phyloP scores from a whole-genome alignment of 2,888 invertebrate species.

The Uloborus plumipes region DNA sequence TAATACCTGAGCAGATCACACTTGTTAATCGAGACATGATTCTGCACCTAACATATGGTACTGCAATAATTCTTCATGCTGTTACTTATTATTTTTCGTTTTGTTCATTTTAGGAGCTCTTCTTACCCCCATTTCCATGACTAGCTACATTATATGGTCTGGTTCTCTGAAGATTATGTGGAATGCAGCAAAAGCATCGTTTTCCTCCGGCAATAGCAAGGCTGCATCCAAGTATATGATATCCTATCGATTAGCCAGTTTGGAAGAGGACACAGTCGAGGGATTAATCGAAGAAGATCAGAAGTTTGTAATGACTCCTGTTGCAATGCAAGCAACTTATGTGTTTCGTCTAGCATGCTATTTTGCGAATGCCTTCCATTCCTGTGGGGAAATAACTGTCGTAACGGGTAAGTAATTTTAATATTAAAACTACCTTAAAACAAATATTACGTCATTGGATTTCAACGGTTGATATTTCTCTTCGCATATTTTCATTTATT shows the following conservation, averaged over 20 bases:
- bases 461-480: no score
- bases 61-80: no score
- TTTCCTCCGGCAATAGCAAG: conserved; percentile 9
- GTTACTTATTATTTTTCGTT: no score
- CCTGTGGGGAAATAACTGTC: conserved; percentile 27
- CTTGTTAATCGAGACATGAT: no score
- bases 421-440: no score
- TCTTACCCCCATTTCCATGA: conserved; percentile 29
- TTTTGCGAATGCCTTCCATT: conserved; percentile 15
- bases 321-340: conserved; percentile 30
- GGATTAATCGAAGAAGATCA: neutral
- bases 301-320: conserved; percentile 30
- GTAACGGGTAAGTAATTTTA: conserved; percentile 26
- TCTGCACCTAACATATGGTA: no score
- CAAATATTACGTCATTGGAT: no score
- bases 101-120: conserved; percentile 38
- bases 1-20: no score
- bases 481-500: no score
- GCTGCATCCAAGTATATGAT: conserved; percentile 24
- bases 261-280: neutral
- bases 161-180: conserved; percentile 38
- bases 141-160: conserved; percentile 44
- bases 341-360: conserved; percentile 24
- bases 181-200: conserved; percentile 25
- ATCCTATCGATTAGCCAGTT: neutral